phyloP scores from a whole-genome alignment of 1,140 invertebrate genomes.

The Stegodyphus dumicola region DNA sequence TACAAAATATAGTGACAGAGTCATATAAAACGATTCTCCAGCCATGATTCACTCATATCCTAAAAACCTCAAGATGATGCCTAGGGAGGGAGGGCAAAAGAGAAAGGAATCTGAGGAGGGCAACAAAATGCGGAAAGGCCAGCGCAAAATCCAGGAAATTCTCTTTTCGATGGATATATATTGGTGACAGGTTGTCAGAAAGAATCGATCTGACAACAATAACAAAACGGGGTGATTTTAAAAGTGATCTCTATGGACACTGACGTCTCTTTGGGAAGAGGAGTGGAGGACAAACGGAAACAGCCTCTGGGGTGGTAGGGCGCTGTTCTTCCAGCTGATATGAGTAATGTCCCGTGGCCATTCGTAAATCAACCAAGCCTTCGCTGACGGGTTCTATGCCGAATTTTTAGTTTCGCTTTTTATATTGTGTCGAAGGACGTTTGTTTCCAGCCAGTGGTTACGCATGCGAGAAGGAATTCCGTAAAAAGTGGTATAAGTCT shows the following conservation, averaged over 20 bases:
- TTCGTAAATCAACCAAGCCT: slow-evolving; percentile 51
- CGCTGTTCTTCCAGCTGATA: slow-evolving; percentile 8
- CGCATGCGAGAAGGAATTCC: too few relatives aligned
- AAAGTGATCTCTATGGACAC: slow-evolving; percentile 60
- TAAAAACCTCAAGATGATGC: slow-evolving; percentile 45
- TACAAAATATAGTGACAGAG: slow-evolving; percentile 56
- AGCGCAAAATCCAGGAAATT: slow-evolving; percentile 35
- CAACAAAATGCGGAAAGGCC: slow-evolving; percentile 25
- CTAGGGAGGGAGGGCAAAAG: not conserved
- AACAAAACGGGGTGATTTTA: slow-evolving; percentile 58
- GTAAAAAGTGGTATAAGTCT: too few relatives aligned
- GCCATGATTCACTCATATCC: slow-evolving; percentile 56
- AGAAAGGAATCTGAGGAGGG: slow-evolving; percentile 2
- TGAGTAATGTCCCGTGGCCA: slow-evolving; percentile 51
- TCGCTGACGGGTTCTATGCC: not conserved
- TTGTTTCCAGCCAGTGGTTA: slow-evolving; percentile 14
- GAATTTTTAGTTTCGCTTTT: slow-evolving; percentile 54
- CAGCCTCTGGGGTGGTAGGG: not conserved
- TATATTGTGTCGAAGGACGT: slow-evolving; percentile 53
- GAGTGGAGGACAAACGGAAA: not conserved
- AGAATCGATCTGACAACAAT: slow-evolving; percentile 55
- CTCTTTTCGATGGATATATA: slow-evolving; percentile 45
- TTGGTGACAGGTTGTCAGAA: slow-evolving; percentile 55
- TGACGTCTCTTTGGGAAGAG: slow-evolving; percentile 18
- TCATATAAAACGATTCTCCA: slow-evolving; percentile 54